Evolutionary conservation across 2,113 vertebrate species (phyloP).

Genomic region (Eonycteris spelaea): DNA sequence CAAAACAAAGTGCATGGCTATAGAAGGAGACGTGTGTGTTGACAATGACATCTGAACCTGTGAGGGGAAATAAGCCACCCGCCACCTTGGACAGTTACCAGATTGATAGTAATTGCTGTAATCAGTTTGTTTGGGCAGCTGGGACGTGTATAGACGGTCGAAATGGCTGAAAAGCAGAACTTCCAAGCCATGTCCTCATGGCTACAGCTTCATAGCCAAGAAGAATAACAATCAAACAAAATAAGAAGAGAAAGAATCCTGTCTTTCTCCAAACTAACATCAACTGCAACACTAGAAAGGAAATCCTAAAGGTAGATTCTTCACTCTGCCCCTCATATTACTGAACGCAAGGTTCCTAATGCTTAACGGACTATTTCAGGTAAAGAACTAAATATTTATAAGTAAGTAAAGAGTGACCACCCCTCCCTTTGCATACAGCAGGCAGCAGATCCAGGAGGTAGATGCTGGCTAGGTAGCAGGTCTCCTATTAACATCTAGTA

Average conservation of each 20-base stretch:
- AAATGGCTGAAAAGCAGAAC: background rate
- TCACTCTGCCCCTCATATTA: background rate
- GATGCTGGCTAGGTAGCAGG: background rate
- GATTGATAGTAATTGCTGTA: background rate
- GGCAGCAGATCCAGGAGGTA: background rate
- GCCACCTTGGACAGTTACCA: background rate
- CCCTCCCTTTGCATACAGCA: background rate
- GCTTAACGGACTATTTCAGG: background rate
- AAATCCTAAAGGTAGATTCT: background rate
- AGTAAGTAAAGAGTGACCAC: background rate
- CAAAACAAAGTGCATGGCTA: background rate
- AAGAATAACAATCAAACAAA: background rate
- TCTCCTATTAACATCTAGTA: background rate
- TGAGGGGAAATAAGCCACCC: background rate
- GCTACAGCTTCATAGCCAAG: background rate
- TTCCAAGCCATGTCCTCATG: background rate
- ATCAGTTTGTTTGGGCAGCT: background rate
- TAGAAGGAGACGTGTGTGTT: background rate
- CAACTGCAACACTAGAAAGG: background rate
- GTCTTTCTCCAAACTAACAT: background rate
- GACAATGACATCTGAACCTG: background rate
- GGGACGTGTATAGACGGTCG: background rate
- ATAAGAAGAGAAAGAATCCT: background rate
- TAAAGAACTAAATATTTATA: background rate
- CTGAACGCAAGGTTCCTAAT: background rate